Conservation (phyloP, 2,888 invertebrate species). For the Ophion slaviceki region DNA sequence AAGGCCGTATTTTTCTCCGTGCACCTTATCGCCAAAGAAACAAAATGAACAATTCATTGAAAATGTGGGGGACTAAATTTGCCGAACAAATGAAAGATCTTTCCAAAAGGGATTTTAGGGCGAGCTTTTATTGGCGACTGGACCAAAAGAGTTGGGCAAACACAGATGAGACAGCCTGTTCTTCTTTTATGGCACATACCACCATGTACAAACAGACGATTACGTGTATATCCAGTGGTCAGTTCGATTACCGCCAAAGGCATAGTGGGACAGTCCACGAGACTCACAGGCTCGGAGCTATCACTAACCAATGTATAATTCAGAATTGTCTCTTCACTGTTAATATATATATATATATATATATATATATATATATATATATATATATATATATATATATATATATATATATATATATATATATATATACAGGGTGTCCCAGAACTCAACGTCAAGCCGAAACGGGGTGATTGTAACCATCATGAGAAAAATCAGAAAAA, state of each 20-base stretch:
- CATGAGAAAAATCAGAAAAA: no score
- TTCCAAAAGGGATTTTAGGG: no score
- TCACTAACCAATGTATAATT: constrained; percentile 79
- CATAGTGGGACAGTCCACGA: constrained; percentile 77
- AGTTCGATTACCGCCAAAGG: constrained; percentile 76
- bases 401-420: neutral
- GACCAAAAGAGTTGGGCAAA: no score
- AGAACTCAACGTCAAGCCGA: no score
- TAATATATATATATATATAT: constrained; percentile 27
- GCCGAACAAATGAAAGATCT: no score
- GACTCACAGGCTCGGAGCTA: constrained; percentile 72
- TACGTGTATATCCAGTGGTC: constrained; percentile 56
- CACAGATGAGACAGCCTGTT: constrained; percentile 9
- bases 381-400: no score
- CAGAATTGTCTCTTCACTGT: constrained; percentile 76
- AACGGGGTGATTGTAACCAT: no score
- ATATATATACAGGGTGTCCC: no score
- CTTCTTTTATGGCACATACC: constrained; percentile 1
- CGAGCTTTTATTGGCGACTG: no score
- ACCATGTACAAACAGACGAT: constrained; percentile 6
- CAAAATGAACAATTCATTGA: no score
- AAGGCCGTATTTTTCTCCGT: no score
- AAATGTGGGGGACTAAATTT: no score
- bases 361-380: neutral
- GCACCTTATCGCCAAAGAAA: neutral